Percentiles rank a stretch among this genome's conserved stretches.
Evolutionary conservation across 2,888 invertebrate genomes (phyloP).

Genomic region (Papilio elwesi): DNA sequence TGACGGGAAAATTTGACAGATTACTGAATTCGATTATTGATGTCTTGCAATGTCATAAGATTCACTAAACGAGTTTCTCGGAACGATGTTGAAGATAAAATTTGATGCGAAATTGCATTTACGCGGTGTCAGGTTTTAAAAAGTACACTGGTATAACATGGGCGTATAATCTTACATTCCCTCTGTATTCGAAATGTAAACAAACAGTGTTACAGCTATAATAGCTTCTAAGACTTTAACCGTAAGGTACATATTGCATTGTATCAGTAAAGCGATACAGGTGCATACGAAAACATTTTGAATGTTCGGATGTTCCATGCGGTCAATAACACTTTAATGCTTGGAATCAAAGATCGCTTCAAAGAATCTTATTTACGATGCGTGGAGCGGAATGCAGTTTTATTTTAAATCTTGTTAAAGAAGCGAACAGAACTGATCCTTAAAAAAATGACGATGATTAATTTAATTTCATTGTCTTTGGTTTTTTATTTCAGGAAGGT

Average conservation of each 20-base stretch:
- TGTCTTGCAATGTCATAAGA: neutral
- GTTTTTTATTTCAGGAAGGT: neutral
- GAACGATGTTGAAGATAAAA: slow-evolving; percentile 17
- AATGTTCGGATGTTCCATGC: slow-evolving; percentile 23
- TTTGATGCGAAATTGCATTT: slow-evolving; percentile 24
- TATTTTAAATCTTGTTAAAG: slow-evolving; percentile 13
- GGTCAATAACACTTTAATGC: slow-evolving; percentile 38
- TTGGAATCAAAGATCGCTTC: slow-evolving; percentile 24
- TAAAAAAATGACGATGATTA: slow-evolving; percentile 19
- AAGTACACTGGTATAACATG: slow-evolving; percentile 14
- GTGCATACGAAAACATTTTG: slow-evolving; percentile 33
- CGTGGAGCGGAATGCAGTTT: slow-evolving; percentile 1
- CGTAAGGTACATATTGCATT: slow-evolving; percentile 3
- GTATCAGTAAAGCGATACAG: neutral
- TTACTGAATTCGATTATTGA: neutral
- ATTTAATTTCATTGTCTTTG: neutral
- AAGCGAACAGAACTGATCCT: slow-evolving; percentile 1
- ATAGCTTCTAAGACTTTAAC: neutral
- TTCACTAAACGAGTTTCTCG: slow-evolving; percentile 3
- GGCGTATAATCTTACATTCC: slow-evolving; percentile 23
- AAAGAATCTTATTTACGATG: slow-evolving; percentile 17
- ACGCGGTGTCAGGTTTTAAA: slow-evolving; percentile 26
- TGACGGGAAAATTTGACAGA: slow-evolving; percentile 20
- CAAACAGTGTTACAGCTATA: neutral
- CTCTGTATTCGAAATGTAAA: slow-evolving; percentile 13